Percentiles rank a stretch among this genome's conserved stretches.
Conservation (phyloP, 2,888 invertebrate genomes). For the Rugalucina vietnamica region DNA sequence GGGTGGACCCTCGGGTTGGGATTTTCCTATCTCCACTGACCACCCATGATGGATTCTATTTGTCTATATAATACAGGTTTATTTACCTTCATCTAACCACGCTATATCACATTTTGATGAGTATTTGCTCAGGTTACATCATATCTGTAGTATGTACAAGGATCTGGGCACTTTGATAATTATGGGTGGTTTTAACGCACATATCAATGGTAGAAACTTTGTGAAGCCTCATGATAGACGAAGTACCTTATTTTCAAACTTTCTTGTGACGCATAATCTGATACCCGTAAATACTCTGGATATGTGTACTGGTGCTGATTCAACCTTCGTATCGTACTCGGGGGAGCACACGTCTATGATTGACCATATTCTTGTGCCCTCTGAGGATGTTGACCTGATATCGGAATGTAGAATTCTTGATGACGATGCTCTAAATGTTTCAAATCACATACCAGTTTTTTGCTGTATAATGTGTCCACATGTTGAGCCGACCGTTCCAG, state of each 20-base stretch:
- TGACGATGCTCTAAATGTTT: slow-evolving; percentile 2
- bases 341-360: background rate
- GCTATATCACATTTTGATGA: background rate
- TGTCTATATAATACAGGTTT: slow-evolving; percentile 6
- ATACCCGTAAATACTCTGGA: background rate
- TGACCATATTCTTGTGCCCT: background rate
- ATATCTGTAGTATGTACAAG: background rate
- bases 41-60: too few species aligned
- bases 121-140: background rate
- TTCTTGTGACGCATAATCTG: background rate
- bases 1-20: too few species aligned
- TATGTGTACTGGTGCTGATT: background rate
- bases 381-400: background rate
- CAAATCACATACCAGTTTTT: background rate
- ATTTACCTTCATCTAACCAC: slow-evolving; percentile 6
- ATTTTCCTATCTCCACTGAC: too few species aligned
- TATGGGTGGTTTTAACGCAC: slow-evolving; percentile 10
- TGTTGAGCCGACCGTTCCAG: background rate
- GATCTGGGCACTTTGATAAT: background rate
- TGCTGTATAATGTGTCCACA: background rate
- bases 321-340: slow-evolving; percentile 6
- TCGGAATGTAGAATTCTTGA: background rate
- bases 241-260: background rate
- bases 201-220: background rate
- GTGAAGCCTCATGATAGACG: background rate